Percentiles rank a stretch among this genome's conserved stretches.
Evolutionary conservation across 2,113 vertebrate genomes (phyloP).

Genomic region (Aramus guarauna): DNA sequence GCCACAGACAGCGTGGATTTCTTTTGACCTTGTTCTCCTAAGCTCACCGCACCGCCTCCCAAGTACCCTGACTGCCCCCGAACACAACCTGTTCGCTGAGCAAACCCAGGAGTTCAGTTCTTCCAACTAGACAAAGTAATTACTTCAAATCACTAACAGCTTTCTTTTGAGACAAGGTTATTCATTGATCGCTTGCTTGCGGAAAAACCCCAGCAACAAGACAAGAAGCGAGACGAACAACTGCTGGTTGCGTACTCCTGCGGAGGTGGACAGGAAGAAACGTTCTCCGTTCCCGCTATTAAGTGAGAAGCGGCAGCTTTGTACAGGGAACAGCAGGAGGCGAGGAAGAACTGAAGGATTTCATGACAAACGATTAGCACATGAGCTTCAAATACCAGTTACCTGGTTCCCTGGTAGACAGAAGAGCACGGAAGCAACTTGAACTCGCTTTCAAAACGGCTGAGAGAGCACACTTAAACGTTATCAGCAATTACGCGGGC

Average conservation of each 20-base stretch:
- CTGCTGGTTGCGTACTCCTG: background rate
- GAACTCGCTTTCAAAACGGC: background rate
- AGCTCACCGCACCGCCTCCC: background rate
- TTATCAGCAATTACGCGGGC: background rate
- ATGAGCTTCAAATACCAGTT: background rate
- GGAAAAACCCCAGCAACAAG: background rate
- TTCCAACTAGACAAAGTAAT: background rate
- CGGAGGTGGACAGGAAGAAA: background rate
- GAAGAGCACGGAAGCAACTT: background rate
- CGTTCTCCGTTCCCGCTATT: accelerated
- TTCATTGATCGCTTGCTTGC: background rate
- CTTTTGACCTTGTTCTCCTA: conserved; percentile 22
- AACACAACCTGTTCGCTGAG: background rate
- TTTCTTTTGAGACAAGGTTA: background rate
- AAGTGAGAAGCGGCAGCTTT: background rate
- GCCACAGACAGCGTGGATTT: background rate
- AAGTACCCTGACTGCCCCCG: background rate
- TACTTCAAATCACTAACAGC: background rate
- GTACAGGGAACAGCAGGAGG: accelerated
- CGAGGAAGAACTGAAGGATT: background rate
- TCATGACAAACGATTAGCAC: background rate
- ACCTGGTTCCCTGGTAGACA: background rate
- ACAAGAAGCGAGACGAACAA: background rate
- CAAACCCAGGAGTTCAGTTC: background rate
- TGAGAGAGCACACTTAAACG: background rate